Evolutionary conservation across 2,113 vertebrate species (phyloP).

Genomic region (Alligator sinensis): DNA sequence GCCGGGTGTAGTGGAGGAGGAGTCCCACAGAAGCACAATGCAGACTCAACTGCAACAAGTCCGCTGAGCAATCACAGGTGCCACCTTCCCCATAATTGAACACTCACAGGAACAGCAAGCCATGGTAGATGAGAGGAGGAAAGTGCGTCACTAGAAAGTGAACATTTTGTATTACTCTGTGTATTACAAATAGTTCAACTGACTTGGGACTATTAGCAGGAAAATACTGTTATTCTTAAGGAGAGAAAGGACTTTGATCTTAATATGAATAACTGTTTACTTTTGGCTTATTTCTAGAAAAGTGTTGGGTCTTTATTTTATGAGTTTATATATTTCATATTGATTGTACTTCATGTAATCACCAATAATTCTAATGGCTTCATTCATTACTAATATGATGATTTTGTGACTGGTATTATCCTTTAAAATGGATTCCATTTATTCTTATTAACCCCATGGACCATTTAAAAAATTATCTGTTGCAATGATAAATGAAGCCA

Average conservation of each 20-base stretch:
- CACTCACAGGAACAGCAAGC: no score
- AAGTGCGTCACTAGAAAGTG: no score
- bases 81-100: no score
- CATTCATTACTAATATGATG: neutral
- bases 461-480: neutral
- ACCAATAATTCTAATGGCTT: neutral
- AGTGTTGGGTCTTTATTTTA: neutral
- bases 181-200: neutral
- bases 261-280: neutral
- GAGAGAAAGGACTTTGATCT: neutral
- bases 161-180: no score
- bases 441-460: neutral
- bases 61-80: no score
- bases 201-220: neutral
- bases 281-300: neutral
- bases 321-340: constrained; percentile 21
- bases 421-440: neutral
- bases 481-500: neutral
- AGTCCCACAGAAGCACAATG: no score
- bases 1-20: no score
- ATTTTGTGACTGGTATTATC: neutral
- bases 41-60: no score
- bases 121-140: no score
- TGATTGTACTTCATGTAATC: constrained; percentile 23
- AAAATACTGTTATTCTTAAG: neutral